phyloP scores from a whole-genome alignment of 2,888 invertebrate species.

The Torymus tubicola region DNA sequence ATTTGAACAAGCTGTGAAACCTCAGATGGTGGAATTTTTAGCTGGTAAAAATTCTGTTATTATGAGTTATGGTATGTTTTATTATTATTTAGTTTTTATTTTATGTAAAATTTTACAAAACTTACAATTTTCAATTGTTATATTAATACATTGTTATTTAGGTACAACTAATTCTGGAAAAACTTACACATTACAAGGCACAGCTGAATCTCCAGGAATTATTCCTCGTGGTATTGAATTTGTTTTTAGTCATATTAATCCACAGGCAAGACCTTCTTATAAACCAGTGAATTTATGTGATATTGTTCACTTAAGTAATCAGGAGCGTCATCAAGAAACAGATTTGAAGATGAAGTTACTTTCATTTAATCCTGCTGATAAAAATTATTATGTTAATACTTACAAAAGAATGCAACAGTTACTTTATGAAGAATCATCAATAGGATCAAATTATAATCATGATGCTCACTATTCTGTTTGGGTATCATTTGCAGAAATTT shows the following conservation, averaged over 20 bases:
- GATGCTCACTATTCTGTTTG: slow-evolving; percentile 79
- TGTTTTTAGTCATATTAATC: slow-evolving; percentile 76
- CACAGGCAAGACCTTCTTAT: slow-evolving; percentile 64
- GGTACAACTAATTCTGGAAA: slow-evolving; percentile 94
- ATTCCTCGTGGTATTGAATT: slow-evolving; percentile 83
- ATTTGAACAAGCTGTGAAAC: slow-evolving; percentile 71
- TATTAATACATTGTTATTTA: slow-evolving; percentile 53
- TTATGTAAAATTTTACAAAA: slow-evolving; percentile 3
- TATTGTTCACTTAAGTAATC: slow-evolving; percentile 63
- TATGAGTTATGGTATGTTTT: slow-evolving; percentile 84
- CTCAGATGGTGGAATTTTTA: slow-evolving; percentile 71
- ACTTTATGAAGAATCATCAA: slow-evolving; percentile 68
- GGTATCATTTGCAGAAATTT: slow-evolving; percentile 95
- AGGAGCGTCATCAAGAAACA: slow-evolving; percentile 66
- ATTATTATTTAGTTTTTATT: slow-evolving; percentile 7
- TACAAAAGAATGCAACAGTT: slow-evolving; percentile 72
- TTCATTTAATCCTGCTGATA: slow-evolving; percentile 68
- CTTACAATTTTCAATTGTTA: slow-evolving; percentile 8
- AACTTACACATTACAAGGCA: slow-evolving; percentile 88
- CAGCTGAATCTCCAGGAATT: slow-evolving; percentile 82
- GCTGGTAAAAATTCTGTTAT: slow-evolving; percentile 85
- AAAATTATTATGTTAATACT: slow-evolving; percentile 66
- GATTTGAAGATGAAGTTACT: slow-evolving; percentile 69
- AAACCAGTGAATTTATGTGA: slow-evolving; percentile 70
- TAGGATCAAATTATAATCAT: slow-evolving; percentile 61